phyloP scores from a whole-genome alignment of 92 coral and sea anemone species.

The Bergia puertoricense region DNA sequence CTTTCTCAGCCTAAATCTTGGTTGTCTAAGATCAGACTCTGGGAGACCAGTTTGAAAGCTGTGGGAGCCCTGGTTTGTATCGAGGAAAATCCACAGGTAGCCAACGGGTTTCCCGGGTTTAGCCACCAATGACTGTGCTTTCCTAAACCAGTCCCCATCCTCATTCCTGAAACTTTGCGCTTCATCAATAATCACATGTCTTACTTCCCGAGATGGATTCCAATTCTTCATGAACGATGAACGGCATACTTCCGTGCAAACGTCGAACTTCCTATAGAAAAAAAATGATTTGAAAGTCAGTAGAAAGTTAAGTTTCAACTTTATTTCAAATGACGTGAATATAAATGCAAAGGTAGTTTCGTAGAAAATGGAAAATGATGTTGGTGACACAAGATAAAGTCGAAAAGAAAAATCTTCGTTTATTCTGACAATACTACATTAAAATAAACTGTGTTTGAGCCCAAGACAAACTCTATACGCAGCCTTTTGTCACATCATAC shows the following conservation, averaged over 20 bases:
- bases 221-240: background rate
- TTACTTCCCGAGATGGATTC: background rate
- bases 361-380: too few relatives aligned
- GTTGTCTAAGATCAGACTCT: background rate
- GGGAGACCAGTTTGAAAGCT: constrained; percentile 3
- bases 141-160: background rate
- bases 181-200: constrained; percentile 14
- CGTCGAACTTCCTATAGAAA: background rate
- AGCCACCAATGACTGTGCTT: background rate
- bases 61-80: background rate
- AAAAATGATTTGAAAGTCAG: background rate
- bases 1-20: background rate
- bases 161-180: background rate
- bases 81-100: background rate
- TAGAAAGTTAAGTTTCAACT: background rate
- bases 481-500: too few relatives aligned
- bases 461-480: too few relatives aligned
- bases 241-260: background rate
- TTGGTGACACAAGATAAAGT: too few relatives aligned
- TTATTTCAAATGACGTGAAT: background rate
- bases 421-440: too few relatives aligned
- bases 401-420: too few relatives aligned
- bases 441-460: too few relatives aligned
- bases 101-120: background rate
- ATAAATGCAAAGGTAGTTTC: background rate